A percentile compares a stretch with the other conserved stretches of the same genome.
phyloP scores from a whole-genome alignment of 2,888 invertebrate species.

The Eutolmus rufibarbis region DNA sequence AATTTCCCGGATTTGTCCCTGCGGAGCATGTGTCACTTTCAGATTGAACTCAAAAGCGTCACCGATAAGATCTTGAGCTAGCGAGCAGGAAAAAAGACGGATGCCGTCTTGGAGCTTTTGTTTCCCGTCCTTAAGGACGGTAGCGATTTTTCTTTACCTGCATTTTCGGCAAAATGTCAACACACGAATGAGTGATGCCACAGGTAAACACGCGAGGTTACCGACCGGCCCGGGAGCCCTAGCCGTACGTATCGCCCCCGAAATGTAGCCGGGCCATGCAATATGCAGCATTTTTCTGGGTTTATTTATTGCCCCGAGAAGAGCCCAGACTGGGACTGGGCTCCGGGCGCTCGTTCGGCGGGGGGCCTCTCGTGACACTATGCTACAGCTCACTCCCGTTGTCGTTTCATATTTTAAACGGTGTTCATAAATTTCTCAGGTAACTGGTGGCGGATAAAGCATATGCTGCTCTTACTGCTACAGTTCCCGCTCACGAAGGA shows the following conservation, averaged over 20 bases:
- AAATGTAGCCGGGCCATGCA: slow-evolving; percentile 37
- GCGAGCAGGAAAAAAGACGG: slow-evolving; percentile 27
- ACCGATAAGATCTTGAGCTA: slow-evolving; percentile 8
- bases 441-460: slow-evolving; percentile 24
- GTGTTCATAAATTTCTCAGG: slow-evolving; percentile 39
- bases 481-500: slow-evolving; percentile 35
- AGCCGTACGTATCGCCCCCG: background rate
- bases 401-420: slow-evolving; percentile 40
- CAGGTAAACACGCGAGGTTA: slow-evolving; percentile 46
- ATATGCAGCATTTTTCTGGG: slow-evolving; percentile 37
- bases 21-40: slow-evolving; percentile 25
- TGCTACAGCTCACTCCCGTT: slow-evolving; percentile 1
- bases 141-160: slow-evolving; percentile 12
- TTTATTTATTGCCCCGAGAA: slow-evolving; percentile 35
- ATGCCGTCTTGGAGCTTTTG: slow-evolving; percentile 29
- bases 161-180: slow-evolving; percentile 38
- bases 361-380: slow-evolving; percentile 21
- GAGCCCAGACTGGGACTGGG: background rate
- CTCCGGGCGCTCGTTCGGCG: background rate
- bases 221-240: slow-evolving; percentile 20
- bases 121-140: background rate
- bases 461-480: slow-evolving; percentile 13
- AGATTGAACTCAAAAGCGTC: slow-evolving; percentile 29
- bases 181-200: slow-evolving; percentile 46
- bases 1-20: slow-evolving; percentile 11